Evolutionary conservation across 23 tunicate genomes (phyloP), one percentile per base, ranked within the genome.

Genomic region (Styela clava): DNA sequence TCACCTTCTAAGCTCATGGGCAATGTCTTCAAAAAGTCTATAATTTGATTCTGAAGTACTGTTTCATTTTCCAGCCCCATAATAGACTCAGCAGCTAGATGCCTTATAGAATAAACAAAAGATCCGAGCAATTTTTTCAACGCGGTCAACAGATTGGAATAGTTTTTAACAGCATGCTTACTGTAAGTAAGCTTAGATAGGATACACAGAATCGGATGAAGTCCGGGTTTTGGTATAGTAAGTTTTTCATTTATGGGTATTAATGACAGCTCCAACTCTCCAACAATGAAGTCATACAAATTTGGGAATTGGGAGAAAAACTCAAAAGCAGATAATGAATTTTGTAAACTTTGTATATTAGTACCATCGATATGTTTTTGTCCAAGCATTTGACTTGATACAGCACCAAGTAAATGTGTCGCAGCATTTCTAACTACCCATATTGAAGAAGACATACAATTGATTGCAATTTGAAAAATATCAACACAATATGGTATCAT

Each of bases 341-440:
- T 85, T 30, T 83, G 67, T 3, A 69, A 24, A 25, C 69, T 61
- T 35, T 76, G 68, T 7, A 76, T 29, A 27, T 76, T 25, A 20
- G 78, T 28, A 31, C 79, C 63, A 35, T 92, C 97, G 21, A 87
- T 74, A 62, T 92, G 85, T 35, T 92, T 87, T 44, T 92, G 97
- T 1, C 97, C 92, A 24, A 92, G 86, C 97, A 92, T 92, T 31
- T 92, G 62, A 65, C 64, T 51, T 12, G 92, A 74, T 16, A 92
- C 74, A 0, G 87, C 86, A 7, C 91, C 88, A 16, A 87, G 56
- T 34, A 92, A 68, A 34, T 86, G 87, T 22, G 86, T 87, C 22
- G 91, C 91, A 9, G 97, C 97, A 79, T 92, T 92, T 22, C 97
- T 64, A 24, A 92, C 85, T 18, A 87, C 82, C 97, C 97, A 92